Base-by-base conservation (phyloP, 1,140 invertebrate genomes). In the Cecropterus lyciades region DNA sequence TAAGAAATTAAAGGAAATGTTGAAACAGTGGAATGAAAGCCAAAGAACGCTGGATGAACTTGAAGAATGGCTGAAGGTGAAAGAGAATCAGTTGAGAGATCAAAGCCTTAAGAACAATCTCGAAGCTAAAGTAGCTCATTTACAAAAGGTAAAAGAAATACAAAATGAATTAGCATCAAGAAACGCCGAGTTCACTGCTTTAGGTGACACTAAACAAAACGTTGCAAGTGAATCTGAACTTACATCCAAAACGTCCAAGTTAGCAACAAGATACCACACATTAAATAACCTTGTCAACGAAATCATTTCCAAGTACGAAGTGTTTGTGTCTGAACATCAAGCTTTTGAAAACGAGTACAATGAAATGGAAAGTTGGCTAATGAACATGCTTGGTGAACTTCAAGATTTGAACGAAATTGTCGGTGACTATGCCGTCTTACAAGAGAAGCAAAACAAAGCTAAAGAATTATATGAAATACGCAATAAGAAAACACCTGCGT, bases 21-120 rank as follows among this genome's bases (percentile, higher is more conserved):
- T 95, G 74, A 95, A 94, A 64, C 94, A 96, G 79, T 96, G 96
- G 94, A 95, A 95, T 42, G 95, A 97, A 80, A 97, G 97, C 67
- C 96, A 97, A 80, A 94, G 95, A 16, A 93, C 95, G 3, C 93
- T 98, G 37, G 96, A 98, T 62, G 93, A 93, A 67, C 90, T 99
- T 0, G 96, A 96, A 73, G 92, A 93, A 46, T 99, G 98, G 98
- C 92, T 98, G 11, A 96, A 97, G 79, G 93, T 95, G 42, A 96
- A 96, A 79, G 98, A 99, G 92, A 93, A 93, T 48, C 94, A 96
- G 82, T 93, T 98, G 0, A 97, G 97, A 89, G 98, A 99, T 86
- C 97, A 98, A 88, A 97, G 96, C 72, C 92, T 99, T 4, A 98
- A 97, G 83, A 97, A 95, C 79, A 97, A 95, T 5, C 94, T 97